Evolutionary conservation across 2,888 invertebrate genomes (phyloP).

Genomic region (Tridacna crocea): DNA sequence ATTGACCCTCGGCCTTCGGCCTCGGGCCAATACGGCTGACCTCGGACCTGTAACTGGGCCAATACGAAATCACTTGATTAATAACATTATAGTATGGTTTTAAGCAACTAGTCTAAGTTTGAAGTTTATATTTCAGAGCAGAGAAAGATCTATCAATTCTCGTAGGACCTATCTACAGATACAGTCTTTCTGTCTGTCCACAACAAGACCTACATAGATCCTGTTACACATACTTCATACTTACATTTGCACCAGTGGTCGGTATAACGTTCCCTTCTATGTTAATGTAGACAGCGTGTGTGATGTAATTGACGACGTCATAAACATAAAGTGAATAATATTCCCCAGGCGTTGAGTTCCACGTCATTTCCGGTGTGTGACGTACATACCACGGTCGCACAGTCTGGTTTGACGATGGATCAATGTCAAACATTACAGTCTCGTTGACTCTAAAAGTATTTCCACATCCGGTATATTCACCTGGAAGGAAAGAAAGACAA

Average conservation of each 20-base stretch:
- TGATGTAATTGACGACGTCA: slow-evolving; percentile 43
- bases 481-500: slow-evolving; percentile 13
- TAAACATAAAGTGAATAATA: slow-evolving; percentile 50
- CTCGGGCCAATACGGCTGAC: too few relatives aligned
- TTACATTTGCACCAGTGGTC: slow-evolving; percentile 12
- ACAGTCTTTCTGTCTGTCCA: too few relatives aligned
- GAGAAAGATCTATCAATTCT: too few relatives aligned
- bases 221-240: neutral
- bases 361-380: slow-evolving; percentile 30
- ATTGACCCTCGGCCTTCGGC: too few relatives aligned
- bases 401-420: slow-evolving; percentile 35
- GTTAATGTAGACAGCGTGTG: slow-evolving; percentile 56
- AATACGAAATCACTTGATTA: too few relatives aligned
- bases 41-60: too few relatives aligned
- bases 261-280: slow-evolving; percentile 53
- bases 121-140: too few relatives aligned
- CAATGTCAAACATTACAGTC: slow-evolving; percentile 25
- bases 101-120: too few relatives aligned
- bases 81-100: too few relatives aligned
- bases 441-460: slow-evolving; percentile 29
- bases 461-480: slow-evolving; percentile 50
- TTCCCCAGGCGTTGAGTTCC: slow-evolving; percentile 2
- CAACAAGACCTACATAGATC: neutral
- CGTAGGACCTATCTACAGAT: too few relatives aligned
- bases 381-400: slow-evolving; percentile 47